Percentiles rank a stretch among this genome's conserved stretches.
These are phyloP conservation scores for Brenthis hecate DNA, from an alignment of 2,888 invertebrate species.

Conservation along the genomic window DNA sequence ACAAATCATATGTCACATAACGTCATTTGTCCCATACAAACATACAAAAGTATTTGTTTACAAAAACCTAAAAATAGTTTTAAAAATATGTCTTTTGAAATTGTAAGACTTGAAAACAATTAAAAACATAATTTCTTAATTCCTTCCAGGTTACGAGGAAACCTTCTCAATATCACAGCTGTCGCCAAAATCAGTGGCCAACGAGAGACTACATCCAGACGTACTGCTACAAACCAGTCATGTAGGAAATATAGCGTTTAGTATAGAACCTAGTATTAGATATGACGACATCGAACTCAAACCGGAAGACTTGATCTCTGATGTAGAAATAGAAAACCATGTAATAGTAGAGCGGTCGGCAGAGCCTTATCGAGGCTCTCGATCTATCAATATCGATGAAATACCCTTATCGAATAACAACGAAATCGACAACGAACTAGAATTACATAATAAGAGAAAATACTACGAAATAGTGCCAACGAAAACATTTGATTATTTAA, in stretches of 20 bases:
- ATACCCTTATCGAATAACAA: slow-evolving; percentile 80
- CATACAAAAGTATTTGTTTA: too few species aligned
- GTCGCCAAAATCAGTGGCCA: slow-evolving; percentile 84
- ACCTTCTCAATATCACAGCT: slow-evolving; percentile 85
- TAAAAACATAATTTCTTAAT: slow-evolving; percentile 33
- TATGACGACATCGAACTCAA: slow-evolving; percentile 51
- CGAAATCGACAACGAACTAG: slow-evolving; percentile 82
- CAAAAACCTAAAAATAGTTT: too few species aligned
- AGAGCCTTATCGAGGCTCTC: slow-evolving; percentile 70
- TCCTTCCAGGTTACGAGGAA: slow-evolving; percentile 80
- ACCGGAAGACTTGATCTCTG: slow-evolving; percentile 42
- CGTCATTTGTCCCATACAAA: too few species aligned
- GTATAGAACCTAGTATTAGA: slow-evolving; percentile 68
- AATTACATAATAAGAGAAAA: slow-evolving; percentile 73
- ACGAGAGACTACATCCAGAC: slow-evolving; percentile 49
- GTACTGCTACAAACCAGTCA: slow-evolving; percentile 65
- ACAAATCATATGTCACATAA: too few species aligned
- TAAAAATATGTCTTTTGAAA: too few species aligned
- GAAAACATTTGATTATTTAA: slow-evolving; percentile 68
- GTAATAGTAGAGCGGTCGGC: slow-evolving; percentile 80
- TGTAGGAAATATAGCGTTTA: slow-evolving; percentile 61
- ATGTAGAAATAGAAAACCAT: slow-evolving; percentile 61
- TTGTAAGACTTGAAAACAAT: not conserved
- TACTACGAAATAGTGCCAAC: slow-evolving; percentile 82
- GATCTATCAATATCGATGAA: slow-evolving; percentile 81